Conservation (phyloP, 2,113 vertebrate genomes). For the Caloenas nicobarica region DNA sequence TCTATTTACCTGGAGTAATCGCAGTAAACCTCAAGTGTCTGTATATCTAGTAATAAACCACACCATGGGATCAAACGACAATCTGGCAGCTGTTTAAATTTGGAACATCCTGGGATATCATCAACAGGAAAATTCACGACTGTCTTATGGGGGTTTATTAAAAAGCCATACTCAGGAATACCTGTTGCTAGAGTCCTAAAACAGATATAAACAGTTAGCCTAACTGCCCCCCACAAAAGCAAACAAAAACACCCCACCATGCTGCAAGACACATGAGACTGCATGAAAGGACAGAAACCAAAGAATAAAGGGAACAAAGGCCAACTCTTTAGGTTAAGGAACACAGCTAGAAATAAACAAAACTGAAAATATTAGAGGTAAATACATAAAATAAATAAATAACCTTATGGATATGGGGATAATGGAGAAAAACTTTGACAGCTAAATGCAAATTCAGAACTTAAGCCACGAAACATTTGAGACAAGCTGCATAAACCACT, state of each 20-base stretch:
- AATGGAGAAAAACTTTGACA: not conserved
- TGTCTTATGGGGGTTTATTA: conserved; percentile 86
- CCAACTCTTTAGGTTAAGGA: not conserved
- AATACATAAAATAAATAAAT: not conserved
- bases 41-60: conserved; percentile 86
- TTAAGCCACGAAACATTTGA: not conserved
- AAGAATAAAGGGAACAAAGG: not conserved
- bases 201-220: not conserved
- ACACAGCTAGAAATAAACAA: not conserved
- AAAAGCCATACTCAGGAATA: conserved; percentile 88
- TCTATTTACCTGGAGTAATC: conserved; percentile 87
- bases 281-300: not conserved
- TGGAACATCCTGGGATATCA: not conserved
- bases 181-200: conserved; percentile 82
- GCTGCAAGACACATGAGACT: not conserved
- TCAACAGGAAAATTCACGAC: conserved; percentile 85
- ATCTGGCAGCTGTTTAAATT: conserved; percentile 73
- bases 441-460: not conserved
- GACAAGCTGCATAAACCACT: not conserved
- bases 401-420: not conserved
- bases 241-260: not conserved
- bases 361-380: not conserved
- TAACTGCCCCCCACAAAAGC: not conserved
- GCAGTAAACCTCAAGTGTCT: conserved; percentile 81
- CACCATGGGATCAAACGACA: conserved; percentile 89